Base-by-base conservation (phyloP, 2,113 vertebrate genomes). In the Gobio gobio region DNA sequence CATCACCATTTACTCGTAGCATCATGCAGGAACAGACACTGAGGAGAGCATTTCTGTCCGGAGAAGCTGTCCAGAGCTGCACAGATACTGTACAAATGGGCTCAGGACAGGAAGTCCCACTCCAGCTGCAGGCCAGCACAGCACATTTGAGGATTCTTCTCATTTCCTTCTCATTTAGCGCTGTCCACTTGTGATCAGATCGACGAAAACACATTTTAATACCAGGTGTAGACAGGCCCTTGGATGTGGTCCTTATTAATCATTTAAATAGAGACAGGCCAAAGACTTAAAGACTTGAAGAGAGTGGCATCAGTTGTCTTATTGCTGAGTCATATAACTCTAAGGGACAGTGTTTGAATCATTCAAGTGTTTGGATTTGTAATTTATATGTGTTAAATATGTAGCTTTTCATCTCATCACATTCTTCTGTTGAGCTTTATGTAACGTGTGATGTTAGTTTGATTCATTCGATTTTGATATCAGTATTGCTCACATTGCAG, bases 1-100 rank as follows among this genome's bases (percentile, higher is more conserved):
- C 89, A 96, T 99, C 89, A 99, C 98, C 75, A 99, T 99, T 93
- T 98, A 99, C 89, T 99, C 97, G 22, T 99, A 95, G 91, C 58
- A 24, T 78, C n/a, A 20, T 26, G 20, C n/a, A 1, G 43, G 66
- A 45, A 29, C 45, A 3, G 29, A 14, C 9, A 24, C 43, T 18
- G 16, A 73, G 74, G 63, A 66, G 49, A 59, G 13, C 36, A 56
- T 85, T 59, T 70, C 4, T 75, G 14, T 40, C n/a, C 16, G 26
- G 3, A 36, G 7, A 43, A 45, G 43, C 9, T 66, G 51, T 81
- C 26, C 29, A 40, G n/a, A 68, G 64, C 47, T 72, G 10, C 29
- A 3, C 45, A 82, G 47, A 43, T n/a, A 43, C 80, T 72, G 12
- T 43, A 56, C 80, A 36, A 29, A 72, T 58, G 49, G 33, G 13